Evolutionary conservation across 2,113 vertebrate species (phyloP), one percentile per base, ranked within the genome.

Genomic region (Phrynosoma platyrhinos): DNA sequence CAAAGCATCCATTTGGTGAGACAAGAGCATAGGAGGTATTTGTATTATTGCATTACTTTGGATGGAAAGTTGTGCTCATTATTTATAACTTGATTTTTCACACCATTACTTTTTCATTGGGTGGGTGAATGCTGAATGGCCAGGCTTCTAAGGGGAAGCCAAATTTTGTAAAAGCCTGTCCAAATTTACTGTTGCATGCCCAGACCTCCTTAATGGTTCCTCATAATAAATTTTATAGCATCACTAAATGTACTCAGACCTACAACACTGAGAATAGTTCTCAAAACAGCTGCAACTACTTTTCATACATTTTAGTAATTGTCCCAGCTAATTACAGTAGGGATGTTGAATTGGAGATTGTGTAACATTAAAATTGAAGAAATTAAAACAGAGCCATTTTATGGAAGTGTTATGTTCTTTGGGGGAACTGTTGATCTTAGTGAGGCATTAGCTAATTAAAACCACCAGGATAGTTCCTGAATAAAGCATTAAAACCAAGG

Each of bases 361-460:
- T 14, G 90, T 91, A 92, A 83, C 84, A 89, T 91, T 94, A 94
- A 95, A 97, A 92, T 88, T 69, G 79, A 91, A 94, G 86, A 95
- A 95, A 95, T 96, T 96, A 96, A 96, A 95, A 91, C 87, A 91
- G 82, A 91, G 85, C 84, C 77, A 77, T 88, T 93, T 95, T 95
- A 88, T 89, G 53, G 79, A 93, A 94, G 85, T 93, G 9, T 95
- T 90, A 74, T 83, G 92, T 89, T 93, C 89, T 94, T 96, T 90
- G 23, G 81, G 88, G 95, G 87, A 36, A 90, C 85, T 95, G 87
- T 84, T 90, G 88, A 94, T 92, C 95, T 93, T 93, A 91, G 79
- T 86, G 90, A 92, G 90, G 81, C 88, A 91, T 90, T 95, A 93
- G 88, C 91, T 95, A 96, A 96, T 96, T 96, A 96, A 97, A 96